These are phyloP conservation scores for Poicephalus gulielmi DNA, from an alignment of 2,113 vertebrate species.

Conservation along the genomic window DNA sequence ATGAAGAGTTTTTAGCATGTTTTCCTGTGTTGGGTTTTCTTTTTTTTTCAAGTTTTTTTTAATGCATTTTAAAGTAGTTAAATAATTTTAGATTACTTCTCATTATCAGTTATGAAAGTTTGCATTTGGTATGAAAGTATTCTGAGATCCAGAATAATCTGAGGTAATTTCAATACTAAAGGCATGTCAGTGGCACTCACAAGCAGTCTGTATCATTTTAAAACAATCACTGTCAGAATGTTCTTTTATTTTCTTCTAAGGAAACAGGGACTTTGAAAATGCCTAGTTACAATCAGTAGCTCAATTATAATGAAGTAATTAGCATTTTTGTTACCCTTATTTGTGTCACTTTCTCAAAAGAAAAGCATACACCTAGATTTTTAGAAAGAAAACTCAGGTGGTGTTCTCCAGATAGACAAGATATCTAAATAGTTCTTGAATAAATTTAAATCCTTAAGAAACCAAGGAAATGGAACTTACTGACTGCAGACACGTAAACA, in stretches of 20 bases:
- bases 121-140: background rate
- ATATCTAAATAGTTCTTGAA: background rate
- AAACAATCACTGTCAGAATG: conserved; percentile 23
- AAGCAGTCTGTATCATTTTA: background rate
- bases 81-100: background rate
- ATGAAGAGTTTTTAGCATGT: background rate
- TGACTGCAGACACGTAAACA: background rate
- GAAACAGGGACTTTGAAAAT: conserved; percentile 34
- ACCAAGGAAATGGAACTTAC: background rate
- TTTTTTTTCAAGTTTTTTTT: background rate
- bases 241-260: conserved; percentile 48
- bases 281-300: background rate
- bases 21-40: background rate
- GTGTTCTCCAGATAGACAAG: background rate
- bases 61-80: background rate
- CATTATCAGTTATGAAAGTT: background rate
- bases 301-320: conserved; percentile 21
- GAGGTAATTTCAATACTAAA: conserved; percentile 44
- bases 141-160: conserved; percentile 6
- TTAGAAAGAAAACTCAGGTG: background rate
- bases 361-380: background rate
- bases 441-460: background rate
- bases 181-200: background rate
- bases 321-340: background rate
- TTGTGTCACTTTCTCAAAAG: background rate